Evolutionary conservation across 1,140 invertebrate genomes (phyloP), one percentile per base, ranked within the genome.

Genomic region (Pogonomyrmex barbatus): DNA sequence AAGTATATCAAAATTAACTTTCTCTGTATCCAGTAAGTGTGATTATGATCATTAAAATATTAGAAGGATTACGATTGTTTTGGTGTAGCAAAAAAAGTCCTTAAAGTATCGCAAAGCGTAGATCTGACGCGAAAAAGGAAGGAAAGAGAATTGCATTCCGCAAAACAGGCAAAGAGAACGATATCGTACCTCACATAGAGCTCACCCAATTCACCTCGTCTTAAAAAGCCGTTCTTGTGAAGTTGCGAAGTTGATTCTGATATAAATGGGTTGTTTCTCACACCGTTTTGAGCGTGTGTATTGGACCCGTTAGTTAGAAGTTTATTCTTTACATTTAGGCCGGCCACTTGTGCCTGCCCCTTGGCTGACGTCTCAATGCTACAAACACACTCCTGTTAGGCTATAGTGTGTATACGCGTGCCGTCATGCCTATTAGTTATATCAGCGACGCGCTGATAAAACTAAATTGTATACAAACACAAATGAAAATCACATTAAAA

Each of bases 131-230:
- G 47, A 70, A 58, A 50, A 47, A 79, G 76, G 58, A 54, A 30
- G 36, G 56, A 77, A 45, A 52, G 47, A 39, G n/a, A 56, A 81
- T 87, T 79, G 67, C 76, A 92, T 90, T 73, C 88, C 78, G 87
- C 87, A 93, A 94, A 94, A 92, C 89, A 92, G 91, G 91, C 92
- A 92, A 91, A 91, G 86, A 89, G 84, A 91, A 91, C 91, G 90
- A 94, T 93, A 93, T 92, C 94, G 94, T 95, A 95, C 94, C 94
- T 95, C 94, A 95, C 92, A 94, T 94, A 95, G 93, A 95, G 94
- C 93, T 95, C 94, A 92, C 94, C 94, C 94, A 95, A 95, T 95
- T 95, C 94, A 91, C 92, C 92, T 92, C 91, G 92, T 94, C 92
- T 95, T 94, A 95, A 94, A 92, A 94, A 94, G 93, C 94, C 94